Evolutionary conservation across 2,113 vertebrate species (phyloP).

Genomic region (Clarias batrachus): DNA sequence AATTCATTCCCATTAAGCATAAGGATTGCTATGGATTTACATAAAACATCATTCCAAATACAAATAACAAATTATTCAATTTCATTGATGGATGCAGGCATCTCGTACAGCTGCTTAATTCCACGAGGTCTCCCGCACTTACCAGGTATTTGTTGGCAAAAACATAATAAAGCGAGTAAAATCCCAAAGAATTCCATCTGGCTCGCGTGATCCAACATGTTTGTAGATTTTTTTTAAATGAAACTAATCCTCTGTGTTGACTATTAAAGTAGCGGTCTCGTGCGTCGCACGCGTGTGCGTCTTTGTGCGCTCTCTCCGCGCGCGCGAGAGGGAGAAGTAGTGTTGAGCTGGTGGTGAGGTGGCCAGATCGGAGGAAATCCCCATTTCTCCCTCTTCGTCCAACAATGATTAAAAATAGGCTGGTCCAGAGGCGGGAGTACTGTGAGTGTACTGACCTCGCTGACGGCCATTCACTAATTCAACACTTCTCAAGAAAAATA

Average conservation of each 20-base stretch:
- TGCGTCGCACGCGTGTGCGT: neutral
- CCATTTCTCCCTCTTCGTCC: neutral
- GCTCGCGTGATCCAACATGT: constrained; percentile 54
- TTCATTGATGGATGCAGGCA: neutral
- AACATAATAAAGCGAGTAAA: constrained; percentile 53
- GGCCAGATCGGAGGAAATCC: neutral
- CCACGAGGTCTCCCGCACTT: neutral
- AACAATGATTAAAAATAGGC: neutral
- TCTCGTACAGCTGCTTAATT: neutral
- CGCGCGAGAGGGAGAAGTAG: neutral
- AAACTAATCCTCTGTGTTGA: neutral
- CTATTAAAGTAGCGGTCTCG: neutral
- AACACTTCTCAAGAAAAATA: neutral
- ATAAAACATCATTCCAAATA: neutral
- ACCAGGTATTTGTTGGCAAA: constrained; percentile 5
- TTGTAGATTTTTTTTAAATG: neutral
- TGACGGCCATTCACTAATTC: neutral
- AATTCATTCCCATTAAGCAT: neutral
- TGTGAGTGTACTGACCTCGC: no score
- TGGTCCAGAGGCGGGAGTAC: no score
- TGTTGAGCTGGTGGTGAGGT: neutral
- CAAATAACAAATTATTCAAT: no score
- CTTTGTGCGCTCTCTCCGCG: neutral
- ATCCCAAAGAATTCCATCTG: constrained; percentile 44
- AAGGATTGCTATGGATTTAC: neutral